Base-by-base conservation (phyloP, 37 sponge, comb jelly and placozoan species). In the Cliona cf. orientalis region DNA sequence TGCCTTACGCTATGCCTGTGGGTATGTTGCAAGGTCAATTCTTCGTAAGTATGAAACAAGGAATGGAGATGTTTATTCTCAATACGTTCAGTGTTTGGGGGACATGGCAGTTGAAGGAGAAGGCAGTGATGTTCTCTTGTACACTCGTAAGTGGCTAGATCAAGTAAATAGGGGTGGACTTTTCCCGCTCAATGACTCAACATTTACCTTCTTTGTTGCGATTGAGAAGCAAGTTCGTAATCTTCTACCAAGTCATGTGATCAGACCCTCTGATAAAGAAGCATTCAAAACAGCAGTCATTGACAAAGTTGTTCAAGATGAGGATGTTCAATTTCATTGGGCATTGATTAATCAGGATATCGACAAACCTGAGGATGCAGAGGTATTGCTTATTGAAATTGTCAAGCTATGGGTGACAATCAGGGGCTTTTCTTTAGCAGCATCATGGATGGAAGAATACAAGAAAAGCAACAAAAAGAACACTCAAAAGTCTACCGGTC, bases 271-370 rank as follows among this genome's bases (percentile, higher is more conserved):
- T 66, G 70, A 34, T 22, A 43, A 53, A 57, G 69, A 53, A 21
- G 37, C 39, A 39, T 69, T 69, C 29, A 70, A 58, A 37, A 4
- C 70, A 12, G 22, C 4, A n/a, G 59, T 84, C 6, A 67, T 75
- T 33, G 34, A 74, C 4, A 62, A n/a, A 75, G 69, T 75, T 42
- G 42, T 66, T 7, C 31, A 49, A 32, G 64, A 84, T 37, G 84
- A 75, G 25, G 69, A 74, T 21, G 76, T 84, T 14, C 84, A 75
- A 28, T 84, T 74, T 60, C 37, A 75, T n/a, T 84, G 84, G 84
- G 39, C 76, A 46, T 3, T 84, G 21, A 5, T 63, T 14, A 44
- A 45, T 41, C 66, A 38, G 38, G 46, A 1, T 63, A 49, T 84
- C 46, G 70, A 75, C 17, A n/a, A 28, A 25, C 39, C 36, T 26